Evolutionary conservation across 1,140 invertebrate species (phyloP).

Genomic region (Ostrea edulis): DNA sequence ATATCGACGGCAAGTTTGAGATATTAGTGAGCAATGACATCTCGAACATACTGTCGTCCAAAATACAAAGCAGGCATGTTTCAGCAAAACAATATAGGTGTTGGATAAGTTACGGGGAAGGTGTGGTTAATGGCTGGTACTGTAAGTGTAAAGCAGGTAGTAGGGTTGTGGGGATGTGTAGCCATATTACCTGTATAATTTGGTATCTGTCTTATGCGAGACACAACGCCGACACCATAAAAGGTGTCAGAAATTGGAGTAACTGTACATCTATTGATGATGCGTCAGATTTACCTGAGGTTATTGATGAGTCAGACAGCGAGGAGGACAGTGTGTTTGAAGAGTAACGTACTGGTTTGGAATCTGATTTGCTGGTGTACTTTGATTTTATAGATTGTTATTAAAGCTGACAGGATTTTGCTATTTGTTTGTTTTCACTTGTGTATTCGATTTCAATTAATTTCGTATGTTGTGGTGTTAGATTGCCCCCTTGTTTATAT

Average conservation of each 20-base stretch:
- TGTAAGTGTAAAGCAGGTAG: slow-evolving; percentile 37
- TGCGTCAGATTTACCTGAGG: no score
- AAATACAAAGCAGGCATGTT: slow-evolving; percentile 43
- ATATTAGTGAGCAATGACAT: background rate
- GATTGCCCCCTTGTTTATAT: no score
- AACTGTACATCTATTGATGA: no score
- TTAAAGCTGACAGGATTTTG: no score
- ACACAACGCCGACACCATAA: no score
- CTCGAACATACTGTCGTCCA: background rate
- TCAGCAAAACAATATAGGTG: slow-evolving; percentile 9
- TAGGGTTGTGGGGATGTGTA: slow-evolving; percentile 28
- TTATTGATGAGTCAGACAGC: background rate
- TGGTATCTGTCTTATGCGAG: slow-evolving; percentile 31
- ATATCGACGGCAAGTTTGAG: background rate
- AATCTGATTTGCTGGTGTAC: no score
- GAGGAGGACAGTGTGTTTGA: background rate
- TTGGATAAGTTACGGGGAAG: slow-evolving; percentile 1
- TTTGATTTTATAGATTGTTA: no score
- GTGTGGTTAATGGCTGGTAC: slow-evolving; percentile 11
- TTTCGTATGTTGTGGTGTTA: no score
- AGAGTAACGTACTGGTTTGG: background rate
- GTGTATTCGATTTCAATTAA: no score
- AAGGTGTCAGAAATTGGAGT: no score
- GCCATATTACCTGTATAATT: slow-evolving; percentile 27
- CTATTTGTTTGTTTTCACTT: no score